Percentiles rank a stretch among this genome's conserved stretches.
phyloP scores from a whole-genome alignment of 1,140 invertebrate species.

The Coenobita brevimanus region DNA sequence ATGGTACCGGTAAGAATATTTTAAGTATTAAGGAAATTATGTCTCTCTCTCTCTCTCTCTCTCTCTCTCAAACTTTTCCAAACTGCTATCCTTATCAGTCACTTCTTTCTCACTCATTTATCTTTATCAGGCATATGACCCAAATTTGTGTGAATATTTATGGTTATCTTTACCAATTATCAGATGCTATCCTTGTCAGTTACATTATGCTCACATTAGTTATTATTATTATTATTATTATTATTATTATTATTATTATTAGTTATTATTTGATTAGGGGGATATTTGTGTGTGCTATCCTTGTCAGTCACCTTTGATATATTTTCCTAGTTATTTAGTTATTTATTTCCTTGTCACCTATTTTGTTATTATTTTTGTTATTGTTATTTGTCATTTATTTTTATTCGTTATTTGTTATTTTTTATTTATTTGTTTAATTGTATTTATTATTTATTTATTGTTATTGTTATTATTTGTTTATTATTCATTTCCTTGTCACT shows the following conservation, averaged over 20 bases:
- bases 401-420: background rate
- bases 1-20: too few relatives aligned
- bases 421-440: background rate
- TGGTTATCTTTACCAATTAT: background rate
- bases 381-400: background rate
- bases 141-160: background rate
- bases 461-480: background rate
- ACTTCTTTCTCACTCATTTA: too few relatives aligned
- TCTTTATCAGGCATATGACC: background rate
- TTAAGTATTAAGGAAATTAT: too few relatives aligned
- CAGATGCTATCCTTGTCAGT: too few relatives aligned
- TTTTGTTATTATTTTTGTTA: background rate
- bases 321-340: too few relatives aligned
- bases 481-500: background rate
- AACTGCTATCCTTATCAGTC: too few relatives aligned
- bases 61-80: background rate
- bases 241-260: slow-evolving; percentile 17
- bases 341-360: too few relatives aligned
- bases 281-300: background rate
- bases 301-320: too few relatives aligned
- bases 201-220: too few relatives aligned
- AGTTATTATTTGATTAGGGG: background rate
- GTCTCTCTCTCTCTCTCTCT: background rate
- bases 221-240: background rate
- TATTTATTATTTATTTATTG: background rate